A percentile compares a stretch with the other conserved stretches of the same genome.
phyloP scores from a whole-genome alignment of 2,797 vertebrate genomes.

The Esox masquinongy region DNA sequence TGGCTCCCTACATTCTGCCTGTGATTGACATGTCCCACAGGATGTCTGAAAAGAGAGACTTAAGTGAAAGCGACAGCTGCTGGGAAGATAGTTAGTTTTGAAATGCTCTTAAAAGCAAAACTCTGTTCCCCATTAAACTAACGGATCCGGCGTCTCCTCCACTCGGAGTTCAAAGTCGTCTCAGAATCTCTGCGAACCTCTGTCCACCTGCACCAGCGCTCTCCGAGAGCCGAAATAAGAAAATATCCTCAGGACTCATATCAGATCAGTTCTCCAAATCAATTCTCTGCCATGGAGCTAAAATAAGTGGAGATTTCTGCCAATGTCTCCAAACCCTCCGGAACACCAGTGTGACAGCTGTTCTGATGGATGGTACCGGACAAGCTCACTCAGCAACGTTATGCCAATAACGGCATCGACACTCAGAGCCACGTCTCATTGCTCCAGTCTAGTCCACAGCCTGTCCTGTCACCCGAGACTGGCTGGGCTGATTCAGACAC shows the following conservation, averaged over 20 bases:
- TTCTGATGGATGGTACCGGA: not conserved
- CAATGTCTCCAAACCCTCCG: not conserved
- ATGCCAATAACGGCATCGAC: not conserved
- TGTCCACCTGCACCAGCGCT: not conserved
- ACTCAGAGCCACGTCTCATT: not conserved
- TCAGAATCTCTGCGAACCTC: not conserved
- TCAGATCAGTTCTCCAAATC: not conserved
- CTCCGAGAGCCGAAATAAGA: not conserved
- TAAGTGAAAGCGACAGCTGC: conserved; percentile 17
- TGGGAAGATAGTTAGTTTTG: not conserved
- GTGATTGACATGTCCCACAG: conserved; percentile 26
- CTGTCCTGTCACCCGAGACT: not conserved
- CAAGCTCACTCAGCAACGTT: not conserved
- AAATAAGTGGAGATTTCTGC: not conserved
- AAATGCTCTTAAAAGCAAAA: conserved; percentile 18
- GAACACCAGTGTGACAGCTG: not conserved
- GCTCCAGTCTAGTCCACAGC: not conserved
- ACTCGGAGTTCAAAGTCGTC: conserved; percentile 8
- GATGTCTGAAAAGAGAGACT: conserved; percentile 9
- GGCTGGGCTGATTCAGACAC: not conserved
- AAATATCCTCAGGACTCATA: not conserved
- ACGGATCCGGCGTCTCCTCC: conserved; percentile 11
- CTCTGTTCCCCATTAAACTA: conserved; percentile 14
- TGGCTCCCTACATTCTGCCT: not conserved
- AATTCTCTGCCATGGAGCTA: not conserved